Evolutionary conservation across 2,888 invertebrate genomes (phyloP).

Genomic region (Spodoptera exigua): DNA sequence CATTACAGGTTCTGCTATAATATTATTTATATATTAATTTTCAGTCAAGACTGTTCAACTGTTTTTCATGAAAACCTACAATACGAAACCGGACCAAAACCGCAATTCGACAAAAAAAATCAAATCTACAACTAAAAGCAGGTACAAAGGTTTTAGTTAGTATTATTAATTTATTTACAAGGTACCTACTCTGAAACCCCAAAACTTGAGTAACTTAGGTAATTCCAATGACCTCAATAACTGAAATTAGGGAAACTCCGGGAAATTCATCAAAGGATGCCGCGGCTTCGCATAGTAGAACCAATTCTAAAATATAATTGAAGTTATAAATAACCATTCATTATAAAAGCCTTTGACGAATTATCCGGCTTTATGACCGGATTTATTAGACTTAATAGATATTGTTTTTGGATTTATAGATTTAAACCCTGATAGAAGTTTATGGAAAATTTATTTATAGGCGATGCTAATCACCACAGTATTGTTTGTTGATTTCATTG

Average conservation of each 20-base stretch:
- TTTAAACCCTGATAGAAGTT: neutral
- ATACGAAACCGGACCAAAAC: no score
- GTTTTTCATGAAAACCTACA: no score
- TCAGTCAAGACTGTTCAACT: no score
- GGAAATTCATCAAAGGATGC: constrained; percentile 18
- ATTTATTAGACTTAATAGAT: constrained; percentile 12
- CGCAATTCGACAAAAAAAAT: no score
- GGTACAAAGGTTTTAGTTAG: no score
- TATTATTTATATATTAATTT: no score
- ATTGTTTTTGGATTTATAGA: constrained; percentile 1
- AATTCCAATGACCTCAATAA: constrained; percentile 34
- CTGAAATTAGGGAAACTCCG: constrained; percentile 12
- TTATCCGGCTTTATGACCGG: constrained; percentile 8
- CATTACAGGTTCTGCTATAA: no score
- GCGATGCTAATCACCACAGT: no score
- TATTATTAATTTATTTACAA: neutral
- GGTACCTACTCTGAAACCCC: constrained; percentile 21
- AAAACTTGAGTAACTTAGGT: constrained; percentile 28
- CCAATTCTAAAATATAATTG: constrained; percentile 9
- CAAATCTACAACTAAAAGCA: no score
- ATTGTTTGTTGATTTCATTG: no score
- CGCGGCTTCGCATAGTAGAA: constrained; percentile 20
- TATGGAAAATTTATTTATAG: no score
- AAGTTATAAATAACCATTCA: constrained; percentile 22
- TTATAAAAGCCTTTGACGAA: constrained; percentile 15